These are phyloP conservation scores for Punctoribates punctum DNA, from an alignment of 2,888 invertebrate genomes.

Conservation along the genomic window DNA sequence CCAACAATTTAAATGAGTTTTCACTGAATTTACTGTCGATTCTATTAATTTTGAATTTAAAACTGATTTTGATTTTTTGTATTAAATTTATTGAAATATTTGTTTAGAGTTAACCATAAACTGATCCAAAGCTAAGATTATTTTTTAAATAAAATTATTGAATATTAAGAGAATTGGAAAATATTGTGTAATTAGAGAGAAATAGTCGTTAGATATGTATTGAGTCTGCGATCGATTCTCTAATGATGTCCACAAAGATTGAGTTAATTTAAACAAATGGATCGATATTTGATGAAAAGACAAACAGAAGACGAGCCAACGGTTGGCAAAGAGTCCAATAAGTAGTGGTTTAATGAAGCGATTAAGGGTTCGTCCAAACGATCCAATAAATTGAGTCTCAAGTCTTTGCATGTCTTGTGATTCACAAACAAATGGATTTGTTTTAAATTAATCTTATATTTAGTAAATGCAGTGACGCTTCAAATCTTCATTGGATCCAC, in stretches of 20 bases:
- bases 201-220: too few relatives aligned
- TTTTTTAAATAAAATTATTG: too few relatives aligned
- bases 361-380: slow-evolving; percentile 29
- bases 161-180: too few relatives aligned
- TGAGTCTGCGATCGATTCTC: not conserved
- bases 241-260: slow-evolving; percentile 25
- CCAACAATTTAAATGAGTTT: too few relatives aligned
- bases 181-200: too few relatives aligned
- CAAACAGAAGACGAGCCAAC: not conserved
- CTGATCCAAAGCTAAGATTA: too few relatives aligned
- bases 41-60: too few relatives aligned
- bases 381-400: slow-evolving; percentile 27
- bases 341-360: slow-evolving; percentile 37
- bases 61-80: too few relatives aligned
- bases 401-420: not conserved
- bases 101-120: too few relatives aligned
- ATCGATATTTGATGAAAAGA: slow-evolving; percentile 32
- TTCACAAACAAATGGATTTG: slow-evolving; percentile 26
- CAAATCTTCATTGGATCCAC: slow-evolving; percentile 1
- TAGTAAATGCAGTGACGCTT: slow-evolving; percentile 16
- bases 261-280: slow-evolving; percentile 25
- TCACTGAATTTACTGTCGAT: too few relatives aligned
- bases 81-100: too few relatives aligned
- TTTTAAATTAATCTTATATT: slow-evolving; percentile 28
- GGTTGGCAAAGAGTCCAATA: not conserved